Evolutionary conservation across 2,113 vertebrate species (phyloP).

Genomic region (Cryptotis parvus): DNA sequence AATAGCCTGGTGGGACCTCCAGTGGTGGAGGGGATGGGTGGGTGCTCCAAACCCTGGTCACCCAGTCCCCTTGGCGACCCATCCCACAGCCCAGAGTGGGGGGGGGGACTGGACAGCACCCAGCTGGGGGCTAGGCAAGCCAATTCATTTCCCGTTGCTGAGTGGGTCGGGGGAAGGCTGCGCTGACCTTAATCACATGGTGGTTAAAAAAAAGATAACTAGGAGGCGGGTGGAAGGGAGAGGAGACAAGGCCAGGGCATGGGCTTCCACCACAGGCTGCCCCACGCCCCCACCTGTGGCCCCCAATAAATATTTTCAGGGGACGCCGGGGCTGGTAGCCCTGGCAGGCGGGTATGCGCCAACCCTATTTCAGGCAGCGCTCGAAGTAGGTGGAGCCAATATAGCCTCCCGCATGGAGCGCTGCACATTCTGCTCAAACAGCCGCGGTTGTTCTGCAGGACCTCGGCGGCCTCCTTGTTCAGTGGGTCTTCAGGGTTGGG

Average conservation of each 20-base stretch:
- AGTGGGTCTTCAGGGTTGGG: conserved; percentile 95
- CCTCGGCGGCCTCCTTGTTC: conserved; percentile 96
- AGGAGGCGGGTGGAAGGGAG: conserved; percentile 66
- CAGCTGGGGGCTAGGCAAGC: conserved; percentile 73
- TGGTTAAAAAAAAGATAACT: conserved; percentile 75
- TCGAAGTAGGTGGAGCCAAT: conserved; percentile 96
- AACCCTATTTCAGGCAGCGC: conserved; percentile 94
- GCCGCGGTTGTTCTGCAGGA: conserved; percentile 95
- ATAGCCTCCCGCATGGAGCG: conserved; percentile 94
- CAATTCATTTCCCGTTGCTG: conserved; percentile 83
- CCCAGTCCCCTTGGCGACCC: conserved; percentile 52
- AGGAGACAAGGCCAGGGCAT: conserved; percentile 68
- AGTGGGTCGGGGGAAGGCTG: conserved; percentile 69
- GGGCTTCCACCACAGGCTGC: conserved; percentile 54
- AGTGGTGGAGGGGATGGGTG: conserved; percentile 58
- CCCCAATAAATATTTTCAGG: conserved; percentile 83
- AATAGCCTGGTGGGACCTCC: conserved; percentile 84
- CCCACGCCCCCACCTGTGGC: conserved; percentile 59
- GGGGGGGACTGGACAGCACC: conserved; percentile 62
- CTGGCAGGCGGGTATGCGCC: conserved; percentile 69
- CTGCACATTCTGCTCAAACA: conserved; percentile 96
- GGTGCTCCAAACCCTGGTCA: conserved; percentile 34
- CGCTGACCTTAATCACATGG: conserved; percentile 77
- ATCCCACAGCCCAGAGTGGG: conserved; percentile 67
- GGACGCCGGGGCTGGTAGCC: conserved; percentile 74